Conservation (phyloP, 2,888 invertebrate species). For the Nephrotoma flavescens region DNA sequence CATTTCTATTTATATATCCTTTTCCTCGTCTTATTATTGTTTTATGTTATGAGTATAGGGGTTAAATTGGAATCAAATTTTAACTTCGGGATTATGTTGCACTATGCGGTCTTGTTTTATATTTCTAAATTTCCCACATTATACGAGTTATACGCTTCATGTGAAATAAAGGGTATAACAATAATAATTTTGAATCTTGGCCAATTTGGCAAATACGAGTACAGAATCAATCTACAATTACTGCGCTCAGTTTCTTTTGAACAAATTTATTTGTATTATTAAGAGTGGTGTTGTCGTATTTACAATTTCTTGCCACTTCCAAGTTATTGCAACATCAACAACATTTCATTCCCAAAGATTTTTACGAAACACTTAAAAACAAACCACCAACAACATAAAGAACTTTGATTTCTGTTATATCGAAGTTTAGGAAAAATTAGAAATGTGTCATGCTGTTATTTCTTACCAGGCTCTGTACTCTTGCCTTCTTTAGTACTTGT, state of each 20-base stretch:
- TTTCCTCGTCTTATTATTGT: background rate
- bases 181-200: too few relatives aligned
- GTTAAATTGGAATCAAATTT: background rate
- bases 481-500: background rate
- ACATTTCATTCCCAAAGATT: background rate
- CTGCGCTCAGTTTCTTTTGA: background rate
- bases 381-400: background rate
- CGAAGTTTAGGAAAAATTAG: background rate
- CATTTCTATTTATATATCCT: background rate
- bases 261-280: background rate
- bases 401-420: background rate
- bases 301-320: background rate
- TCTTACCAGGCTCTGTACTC: background rate
- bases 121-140: background rate
- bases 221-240: background rate
- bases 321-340: background rate
- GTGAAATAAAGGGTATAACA: too few relatives aligned
- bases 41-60: background rate
- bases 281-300: background rate
- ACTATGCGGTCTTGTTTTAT: background rate
- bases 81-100: background rate
- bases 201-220: too few relatives aligned
- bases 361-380: background rate
- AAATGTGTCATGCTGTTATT: background rate
- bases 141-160: too few relatives aligned